Evolutionary conservation across 1,140 invertebrate genomes (phyloP), one percentile per base, ranked within the genome.

Genomic region (Lepidurus apus): DNA sequence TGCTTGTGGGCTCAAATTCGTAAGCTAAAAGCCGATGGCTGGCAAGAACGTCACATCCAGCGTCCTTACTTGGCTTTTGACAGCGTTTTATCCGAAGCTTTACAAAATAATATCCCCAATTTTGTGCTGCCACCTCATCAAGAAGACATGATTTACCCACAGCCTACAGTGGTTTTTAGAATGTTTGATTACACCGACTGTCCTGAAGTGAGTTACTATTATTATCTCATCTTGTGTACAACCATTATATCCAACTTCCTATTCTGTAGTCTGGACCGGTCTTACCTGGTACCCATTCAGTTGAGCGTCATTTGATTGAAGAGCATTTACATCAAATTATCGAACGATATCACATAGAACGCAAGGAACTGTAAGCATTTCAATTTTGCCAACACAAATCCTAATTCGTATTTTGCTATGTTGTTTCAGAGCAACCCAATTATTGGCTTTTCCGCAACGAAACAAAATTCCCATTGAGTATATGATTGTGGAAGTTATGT

Each of bases 121-220:
- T 93, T 98, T 80, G 87, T 91, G 74, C 91, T 93, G n/a, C 94
- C 94, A 5, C 94, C 95, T 0, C 96, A 98, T 86, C 93, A 97
- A 85, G 93, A 96, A 82, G 89, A 90, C 42, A 93, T 92, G 83
- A 86, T 89, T 26, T 98, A 98, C 86, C 95, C 97, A 1, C 91
- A 97, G 88, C 94, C 95, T 0, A 91, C 91, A 83, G 94, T 95
- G 6, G 93, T 96, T 8, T 97, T 93, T 87, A 77, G 93, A 73
- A 94, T 99, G 90, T 99, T 99, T 88, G 97, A 99, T 86, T 98
- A 99, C 84, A 98, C 97, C 7, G 97, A 99, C 86, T 98, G 97
- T 83, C 96, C 97, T 10, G 96, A 98, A 86, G 94, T 85, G 79
- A 81, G 79, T 80, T 6, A 80, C 77, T 34, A 7, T 47, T 13